These are phyloP conservation scores for Glaucopsyche alexis DNA, from an alignment of 2,888 invertebrate genomes.

Conservation along the genomic window DNA sequence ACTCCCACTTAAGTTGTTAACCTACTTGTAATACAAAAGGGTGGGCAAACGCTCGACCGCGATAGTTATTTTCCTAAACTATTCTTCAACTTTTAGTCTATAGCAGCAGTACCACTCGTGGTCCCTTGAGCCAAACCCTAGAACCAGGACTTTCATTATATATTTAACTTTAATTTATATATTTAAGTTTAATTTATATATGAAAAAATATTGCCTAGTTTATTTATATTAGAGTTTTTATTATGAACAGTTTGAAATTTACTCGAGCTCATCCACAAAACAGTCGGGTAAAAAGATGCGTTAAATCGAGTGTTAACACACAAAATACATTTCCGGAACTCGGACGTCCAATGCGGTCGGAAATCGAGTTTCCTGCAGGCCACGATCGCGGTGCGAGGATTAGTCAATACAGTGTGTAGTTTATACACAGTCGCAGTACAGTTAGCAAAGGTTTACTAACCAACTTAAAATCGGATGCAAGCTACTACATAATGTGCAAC, in stretches of 20 bases:
- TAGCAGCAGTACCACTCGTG: background rate
- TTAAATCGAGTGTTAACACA: background rate
- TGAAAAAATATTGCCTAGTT: too few species aligned
- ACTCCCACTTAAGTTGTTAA: slow-evolving; percentile 2
- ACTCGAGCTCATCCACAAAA: background rate
- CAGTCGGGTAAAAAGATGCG: background rate
- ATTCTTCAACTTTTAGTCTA: background rate
- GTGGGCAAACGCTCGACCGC: background rate
- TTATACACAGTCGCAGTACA: background rate
- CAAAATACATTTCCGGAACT: background rate
- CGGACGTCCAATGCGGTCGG: background rate
- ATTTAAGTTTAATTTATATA: too few species aligned
- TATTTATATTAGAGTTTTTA: too few species aligned
- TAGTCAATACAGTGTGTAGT: background rate
- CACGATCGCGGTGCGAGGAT: background rate
- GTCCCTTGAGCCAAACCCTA: background rate
- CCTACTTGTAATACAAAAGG: slow-evolving; percentile 7
- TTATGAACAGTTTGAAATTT: too few species aligned
- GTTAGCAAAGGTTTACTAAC: too few species aligned
- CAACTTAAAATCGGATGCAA: too few species aligned
- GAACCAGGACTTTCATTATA: background rate
- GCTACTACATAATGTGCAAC: too few species aligned
- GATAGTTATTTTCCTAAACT: background rate
- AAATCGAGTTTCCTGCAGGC: slow-evolving; percentile 4
- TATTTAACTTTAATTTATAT: too few species aligned